Conservation (phyloP, 2,113 vertebrate genomes). For the Dicerorhinus sumatrensis region DNA sequence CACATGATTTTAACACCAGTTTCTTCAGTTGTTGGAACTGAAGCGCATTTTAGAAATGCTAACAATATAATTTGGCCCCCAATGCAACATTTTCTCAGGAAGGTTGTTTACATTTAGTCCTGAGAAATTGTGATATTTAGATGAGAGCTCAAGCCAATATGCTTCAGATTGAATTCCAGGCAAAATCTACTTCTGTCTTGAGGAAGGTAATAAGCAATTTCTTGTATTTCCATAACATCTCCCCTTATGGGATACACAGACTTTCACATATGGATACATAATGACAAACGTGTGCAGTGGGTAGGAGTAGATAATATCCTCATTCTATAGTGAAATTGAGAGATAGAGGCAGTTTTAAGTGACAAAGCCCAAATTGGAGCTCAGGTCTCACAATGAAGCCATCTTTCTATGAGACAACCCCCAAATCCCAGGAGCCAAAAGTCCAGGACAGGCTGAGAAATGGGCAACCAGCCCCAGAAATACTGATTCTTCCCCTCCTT, state of each 20-base stretch:
- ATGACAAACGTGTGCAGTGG: slow-evolving; percentile 2
- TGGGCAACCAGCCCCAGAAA: background rate
- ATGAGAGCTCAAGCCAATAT: slow-evolving; percentile 57
- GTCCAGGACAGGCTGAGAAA: background rate
- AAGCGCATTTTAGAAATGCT: slow-evolving; percentile 58
- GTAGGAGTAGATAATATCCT: background rate
- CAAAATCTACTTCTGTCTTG: slow-evolving; percentile 60
- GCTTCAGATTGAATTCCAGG: slow-evolving; percentile 52
- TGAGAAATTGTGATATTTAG: slow-evolving; percentile 74
- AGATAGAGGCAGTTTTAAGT: slow-evolving; percentile 47
- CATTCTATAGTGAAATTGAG: slow-evolving; percentile 33
- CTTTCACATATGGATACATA: slow-evolving; percentile 22
- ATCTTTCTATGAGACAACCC: background rate
- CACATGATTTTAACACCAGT: slow-evolving; percentile 59
- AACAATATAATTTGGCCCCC: slow-evolving; percentile 43
- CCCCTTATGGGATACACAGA: slow-evolving; percentile 25
- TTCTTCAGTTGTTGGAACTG: slow-evolving; percentile 47
- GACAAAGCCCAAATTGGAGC: background rate
- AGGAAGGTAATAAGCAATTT: slow-evolving; percentile 46
- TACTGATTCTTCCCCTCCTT: background rate
- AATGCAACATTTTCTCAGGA: slow-evolving; percentile 55
- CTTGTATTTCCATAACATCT: slow-evolving; percentile 60
- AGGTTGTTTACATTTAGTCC: slow-evolving; percentile 63
- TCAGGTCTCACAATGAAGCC: background rate
- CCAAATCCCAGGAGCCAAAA: slow-evolving; percentile 4